Conservation (phyloP, 2,888 invertebrate genomes). For the Acanthoscelides obtectus region DNA sequence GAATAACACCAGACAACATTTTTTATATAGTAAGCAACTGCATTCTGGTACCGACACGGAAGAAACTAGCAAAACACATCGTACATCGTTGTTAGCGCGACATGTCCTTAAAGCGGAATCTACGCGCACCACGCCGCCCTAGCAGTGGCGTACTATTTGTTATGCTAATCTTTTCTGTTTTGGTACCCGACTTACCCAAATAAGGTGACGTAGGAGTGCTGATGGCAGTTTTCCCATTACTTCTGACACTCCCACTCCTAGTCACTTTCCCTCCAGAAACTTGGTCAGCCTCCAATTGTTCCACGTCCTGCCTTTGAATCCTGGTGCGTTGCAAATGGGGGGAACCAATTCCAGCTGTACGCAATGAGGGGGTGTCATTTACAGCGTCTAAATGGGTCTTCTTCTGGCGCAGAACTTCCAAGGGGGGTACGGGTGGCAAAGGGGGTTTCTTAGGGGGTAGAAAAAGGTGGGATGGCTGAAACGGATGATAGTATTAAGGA, state of each 20-base stretch:
- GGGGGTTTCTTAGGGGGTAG: slow-evolving; percentile 69
- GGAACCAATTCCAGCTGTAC: slow-evolving; percentile 60
- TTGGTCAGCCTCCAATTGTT: slow-evolving; percentile 46
- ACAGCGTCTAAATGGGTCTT: slow-evolving; percentile 45
- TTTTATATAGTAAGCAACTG: too few relatives aligned
- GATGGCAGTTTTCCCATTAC: slow-evolving; percentile 37
- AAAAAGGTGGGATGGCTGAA: slow-evolving; percentile 54
- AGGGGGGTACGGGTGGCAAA: slow-evolving; percentile 64
- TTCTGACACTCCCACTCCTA: slow-evolving; percentile 15
- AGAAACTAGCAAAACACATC: too few relatives aligned
- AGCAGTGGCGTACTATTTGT: too few relatives aligned
- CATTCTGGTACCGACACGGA: too few relatives aligned
- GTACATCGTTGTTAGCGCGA: too few relatives aligned
- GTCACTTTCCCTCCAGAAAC: slow-evolving; percentile 12
- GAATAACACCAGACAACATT: too few relatives aligned
- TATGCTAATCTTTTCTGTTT: too few relatives aligned
- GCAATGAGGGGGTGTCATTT: slow-evolving; percentile 41
- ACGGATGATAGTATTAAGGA: too few relatives aligned
- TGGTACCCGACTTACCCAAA: slow-evolving; percentile 41
- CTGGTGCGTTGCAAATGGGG: slow-evolving; percentile 59
- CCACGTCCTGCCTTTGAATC: slow-evolving; percentile 52
- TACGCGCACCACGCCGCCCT: too few relatives aligned
- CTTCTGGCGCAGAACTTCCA: slow-evolving; percentile 57
- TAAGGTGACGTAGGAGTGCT: slow-evolving; percentile 47
- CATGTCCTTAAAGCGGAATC: too few relatives aligned